Conservation (phyloP, 2,797 vertebrate genomes). For the Coregonus sp. region DNA sequence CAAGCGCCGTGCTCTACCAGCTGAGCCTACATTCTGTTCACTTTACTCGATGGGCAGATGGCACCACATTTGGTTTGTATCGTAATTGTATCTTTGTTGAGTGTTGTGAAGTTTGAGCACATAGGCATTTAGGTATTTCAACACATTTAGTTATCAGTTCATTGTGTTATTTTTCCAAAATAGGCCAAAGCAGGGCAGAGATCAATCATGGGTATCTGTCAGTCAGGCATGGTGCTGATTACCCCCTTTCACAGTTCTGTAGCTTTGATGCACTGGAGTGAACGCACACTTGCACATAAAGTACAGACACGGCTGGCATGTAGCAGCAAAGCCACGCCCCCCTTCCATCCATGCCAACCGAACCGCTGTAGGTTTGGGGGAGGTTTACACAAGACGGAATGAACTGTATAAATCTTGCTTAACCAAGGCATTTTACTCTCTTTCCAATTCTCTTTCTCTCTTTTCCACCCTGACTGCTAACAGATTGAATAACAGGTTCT, state of each 20-base stretch:
- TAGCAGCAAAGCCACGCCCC: conserved; percentile 2
- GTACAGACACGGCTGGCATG: conserved; percentile 21
- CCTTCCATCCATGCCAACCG: background rate
- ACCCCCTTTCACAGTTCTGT: conserved; percentile 7
- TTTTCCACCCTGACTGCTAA: conserved; percentile 17
- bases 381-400: conserved; percentile 14
- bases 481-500: conserved; percentile 17
- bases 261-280: background rate
- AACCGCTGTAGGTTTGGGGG: conserved; percentile 14
- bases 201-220: background rate
- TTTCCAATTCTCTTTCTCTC: background rate
- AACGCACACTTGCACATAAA: background rate
- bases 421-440: conserved; percentile 23
- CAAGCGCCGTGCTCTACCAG: no score
- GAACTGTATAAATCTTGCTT: conserved; percentile 33
- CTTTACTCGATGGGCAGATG: background rate
- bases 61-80: background rate
- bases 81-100: background rate
- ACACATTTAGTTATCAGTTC: background rate
- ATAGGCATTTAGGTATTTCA: background rate
- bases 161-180: background rate
- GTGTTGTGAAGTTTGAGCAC: background rate
- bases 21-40: background rate
- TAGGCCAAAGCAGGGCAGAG: background rate
- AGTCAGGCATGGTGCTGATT: conserved; percentile 6